These are phyloP conservation scores for Plecturocebus donacophilus DNA, from an alignment of 2,113 vertebrate genomes.

Conservation along the genomic window DNA sequence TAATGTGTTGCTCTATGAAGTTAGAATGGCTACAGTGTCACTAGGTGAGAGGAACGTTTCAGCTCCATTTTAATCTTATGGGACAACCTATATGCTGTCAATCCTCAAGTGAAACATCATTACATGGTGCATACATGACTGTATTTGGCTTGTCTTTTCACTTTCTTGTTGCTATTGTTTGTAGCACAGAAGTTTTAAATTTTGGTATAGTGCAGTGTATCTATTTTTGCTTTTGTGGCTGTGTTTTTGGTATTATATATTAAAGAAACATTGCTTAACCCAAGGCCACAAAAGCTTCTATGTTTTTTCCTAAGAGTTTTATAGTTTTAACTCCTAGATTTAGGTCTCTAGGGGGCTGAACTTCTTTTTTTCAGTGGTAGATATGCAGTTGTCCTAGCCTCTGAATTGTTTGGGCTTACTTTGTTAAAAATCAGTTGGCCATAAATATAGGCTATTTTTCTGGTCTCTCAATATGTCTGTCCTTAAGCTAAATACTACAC, in stretches of 20 bases:
- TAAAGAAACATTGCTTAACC: neutral
- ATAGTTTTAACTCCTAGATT: neutral
- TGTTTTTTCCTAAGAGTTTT: neutral
- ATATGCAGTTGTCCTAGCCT: neutral
- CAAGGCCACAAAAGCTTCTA: neutral
- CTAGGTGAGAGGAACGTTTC: neutral
- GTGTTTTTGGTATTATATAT: neutral
- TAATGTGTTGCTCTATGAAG: neutral
- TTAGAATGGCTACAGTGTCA: neutral
- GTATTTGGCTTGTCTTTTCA: neutral
- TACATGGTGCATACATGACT: neutral
- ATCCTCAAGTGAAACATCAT: neutral
- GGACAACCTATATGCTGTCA: neutral
- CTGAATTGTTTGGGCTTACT: neutral
- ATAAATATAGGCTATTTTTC: neutral
- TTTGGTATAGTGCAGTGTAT: neutral
- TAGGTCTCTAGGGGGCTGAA: neutral
- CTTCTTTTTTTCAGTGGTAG: neutral
- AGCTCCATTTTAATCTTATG: neutral
- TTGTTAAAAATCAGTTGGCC: neutral
- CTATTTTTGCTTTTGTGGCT: neutral
- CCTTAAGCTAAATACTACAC: neutral
- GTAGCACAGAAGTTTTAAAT: neutral
- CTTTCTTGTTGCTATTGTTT: neutral
- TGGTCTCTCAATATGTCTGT: neutral